A percentile compares a stretch with the other conserved stretches of the same genome.
Conservation (phyloP, 2,888 invertebrate species). For the Julus scanicus region DNA sequence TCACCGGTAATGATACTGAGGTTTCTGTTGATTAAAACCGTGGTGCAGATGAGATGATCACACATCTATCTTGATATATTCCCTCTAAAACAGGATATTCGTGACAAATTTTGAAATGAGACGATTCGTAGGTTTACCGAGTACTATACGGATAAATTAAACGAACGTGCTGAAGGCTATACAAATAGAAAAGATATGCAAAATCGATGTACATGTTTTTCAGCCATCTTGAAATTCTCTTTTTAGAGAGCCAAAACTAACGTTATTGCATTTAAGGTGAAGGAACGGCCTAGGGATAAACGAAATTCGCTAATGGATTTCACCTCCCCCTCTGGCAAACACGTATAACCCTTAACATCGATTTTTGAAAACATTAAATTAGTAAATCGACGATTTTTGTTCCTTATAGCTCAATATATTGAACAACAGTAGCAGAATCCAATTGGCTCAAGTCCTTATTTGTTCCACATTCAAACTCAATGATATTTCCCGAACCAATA, state of each 20-base stretch:
- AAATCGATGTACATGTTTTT: not conserved
- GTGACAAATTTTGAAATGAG: too few relatives aligned
- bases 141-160: not conserved
- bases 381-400: conserved; percentile 1
- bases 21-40: too few relatives aligned
- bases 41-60: too few relatives aligned
- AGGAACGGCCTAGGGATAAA: not conserved
- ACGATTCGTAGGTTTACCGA: too few relatives aligned
- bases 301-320: conserved; percentile 15
- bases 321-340: conserved; percentile 4
- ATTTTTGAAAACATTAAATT: conserved; percentile 5
- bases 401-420: not conserved
- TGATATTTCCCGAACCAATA: not conserved
- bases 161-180: not conserved
- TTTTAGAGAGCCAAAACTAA: not conserved
- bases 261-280: not conserved
- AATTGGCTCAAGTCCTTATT: not conserved
- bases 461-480: not conserved
- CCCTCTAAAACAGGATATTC: too few relatives aligned
- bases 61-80: too few relatives aligned
- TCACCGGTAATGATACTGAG: too few relatives aligned
- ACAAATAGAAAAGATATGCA: not conserved
- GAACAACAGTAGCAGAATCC: not conserved
- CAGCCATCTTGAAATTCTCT: not conserved
- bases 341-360: not conserved